These are phyloP conservation scores for Deilephila porcellus DNA, from an alignment of 2,888 invertebrate species.

Conservation along the genomic window DNA sequence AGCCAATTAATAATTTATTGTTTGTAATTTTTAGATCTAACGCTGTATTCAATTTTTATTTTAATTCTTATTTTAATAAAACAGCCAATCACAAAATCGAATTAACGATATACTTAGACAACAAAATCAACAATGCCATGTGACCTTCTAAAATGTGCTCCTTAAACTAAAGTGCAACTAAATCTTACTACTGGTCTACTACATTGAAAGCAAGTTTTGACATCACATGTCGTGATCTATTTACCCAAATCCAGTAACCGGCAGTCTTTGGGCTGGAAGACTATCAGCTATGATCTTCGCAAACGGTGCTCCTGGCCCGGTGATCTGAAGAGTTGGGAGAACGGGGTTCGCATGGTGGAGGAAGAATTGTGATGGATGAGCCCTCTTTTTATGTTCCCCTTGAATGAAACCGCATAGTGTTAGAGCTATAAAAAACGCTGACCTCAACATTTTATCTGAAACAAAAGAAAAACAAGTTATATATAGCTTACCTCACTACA, in stretches of 20 bases:
- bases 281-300: conserved; percentile 45
- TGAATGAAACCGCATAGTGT: conserved; percentile 49
- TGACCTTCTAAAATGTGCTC: not conserved
- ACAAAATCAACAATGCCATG: not conserved
- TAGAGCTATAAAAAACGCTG: conserved; percentile 44
- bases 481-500: not conserved
- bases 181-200: not conserved
- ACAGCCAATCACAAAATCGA: not conserved
- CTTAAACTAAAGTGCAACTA: not conserved
- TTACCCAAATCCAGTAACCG: conserved; percentile 68
- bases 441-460: conserved; percentile 56
- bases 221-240: not conserved
- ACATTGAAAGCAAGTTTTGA: conserved; percentile 5
- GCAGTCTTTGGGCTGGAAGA: conserved; percentile 57
- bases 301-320: conserved; percentile 47
- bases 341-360: conserved; percentile 36
- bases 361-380: conserved; percentile 42
- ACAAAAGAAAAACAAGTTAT: conserved; percentile 43
- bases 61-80: no score
- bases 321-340: conserved; percentile 39
- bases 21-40: no score
- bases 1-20: no score
- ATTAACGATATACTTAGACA: not conserved
- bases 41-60: not conserved
- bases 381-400: conserved; percentile 42